phyloP scores from a whole-genome alignment of 2,113 vertebrate genomes.

The Silurus asotus region DNA sequence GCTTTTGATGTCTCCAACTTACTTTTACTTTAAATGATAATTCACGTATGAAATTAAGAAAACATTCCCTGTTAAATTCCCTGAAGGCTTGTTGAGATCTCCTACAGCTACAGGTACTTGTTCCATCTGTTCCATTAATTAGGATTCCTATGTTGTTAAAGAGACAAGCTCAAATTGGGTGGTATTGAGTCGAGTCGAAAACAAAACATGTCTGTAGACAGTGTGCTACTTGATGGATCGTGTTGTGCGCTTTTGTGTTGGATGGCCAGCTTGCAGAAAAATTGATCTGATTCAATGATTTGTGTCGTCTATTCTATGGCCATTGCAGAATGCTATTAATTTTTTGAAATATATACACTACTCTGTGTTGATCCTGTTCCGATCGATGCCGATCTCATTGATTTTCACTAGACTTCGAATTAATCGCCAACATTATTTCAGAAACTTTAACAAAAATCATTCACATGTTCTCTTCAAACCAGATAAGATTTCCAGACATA shows the following conservation, averaged over 20 bases:
- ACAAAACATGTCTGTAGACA: constrained; percentile 9
- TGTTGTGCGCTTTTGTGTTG: background rate
- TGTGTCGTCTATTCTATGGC: background rate
- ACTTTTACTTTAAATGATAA: constrained; percentile 17
- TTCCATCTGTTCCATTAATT: constrained; percentile 29
- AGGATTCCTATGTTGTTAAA: constrained; percentile 12
- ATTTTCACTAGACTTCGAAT: background rate
- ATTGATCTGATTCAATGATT: background rate
- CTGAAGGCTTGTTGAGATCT: background rate
- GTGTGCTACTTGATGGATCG: background rate
- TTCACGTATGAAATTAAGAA: constrained; percentile 19
- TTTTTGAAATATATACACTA: background rate
- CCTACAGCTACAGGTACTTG: constrained; percentile 10
- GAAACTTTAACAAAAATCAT: background rate
- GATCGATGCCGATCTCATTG: background rate
- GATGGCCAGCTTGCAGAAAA: background rate
- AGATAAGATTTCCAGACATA: background rate
- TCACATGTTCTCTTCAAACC: background rate
- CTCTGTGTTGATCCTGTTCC: background rate
- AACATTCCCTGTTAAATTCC: constrained; percentile 1
- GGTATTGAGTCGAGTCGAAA: background rate
- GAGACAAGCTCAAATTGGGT: background rate
- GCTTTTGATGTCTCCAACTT: constrained; percentile 59
- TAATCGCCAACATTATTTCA: background rate
- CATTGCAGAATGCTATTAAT: background rate